Evolutionary conservation across 2,113 vertebrate genomes (phyloP), one percentile per base, ranked within the genome.

Genomic region (Muntiacus reevesi): DNA sequence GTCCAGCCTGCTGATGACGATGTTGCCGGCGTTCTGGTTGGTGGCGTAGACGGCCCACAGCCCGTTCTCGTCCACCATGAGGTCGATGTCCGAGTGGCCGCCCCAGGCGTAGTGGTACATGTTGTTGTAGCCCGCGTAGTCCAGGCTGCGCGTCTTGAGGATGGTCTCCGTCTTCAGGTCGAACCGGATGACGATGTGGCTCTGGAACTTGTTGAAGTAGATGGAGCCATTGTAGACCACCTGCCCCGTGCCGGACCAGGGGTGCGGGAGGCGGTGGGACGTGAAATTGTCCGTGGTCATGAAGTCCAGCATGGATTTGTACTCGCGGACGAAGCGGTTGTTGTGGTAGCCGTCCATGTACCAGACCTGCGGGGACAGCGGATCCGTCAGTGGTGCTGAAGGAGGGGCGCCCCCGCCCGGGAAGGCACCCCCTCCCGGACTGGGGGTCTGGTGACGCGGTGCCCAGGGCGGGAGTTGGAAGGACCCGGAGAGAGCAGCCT

Each of bases 261-360:
- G 99, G 98, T 99, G 99, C 0, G 99, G 99, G 79, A 99, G 99
- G 40, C 99, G 99, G 98, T 99, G 99, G 0, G 99, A 99, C 54
- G 99, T 99, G 99, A 99, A 99, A 96, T 99, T 99, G 98, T 99
- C 99, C 0, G 99, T 99, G 89, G 98, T 99, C 99, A 99, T 99
- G 97, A 99, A 99, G 91, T 99, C 99, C 8, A 98, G 98, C 99
- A 99, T 99, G 92, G 99, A 99, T 96, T 98, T 99, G 98, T 99
- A 99, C 98, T 99, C 99, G 0, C 99, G 99, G 64, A 99, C 99
- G 0, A 99, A 99, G 96, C 99, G 99, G 99, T 99, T 99, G 99
- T 99, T 99, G 96, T 99, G 99, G 98, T 99, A 99, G 17, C 99
- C 99, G 54, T 99, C 99, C 99, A 99, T 99, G 98, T 99, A 99